Conservation (phyloP, 2,113 vertebrate genomes). For the Puma concolor region DNA sequence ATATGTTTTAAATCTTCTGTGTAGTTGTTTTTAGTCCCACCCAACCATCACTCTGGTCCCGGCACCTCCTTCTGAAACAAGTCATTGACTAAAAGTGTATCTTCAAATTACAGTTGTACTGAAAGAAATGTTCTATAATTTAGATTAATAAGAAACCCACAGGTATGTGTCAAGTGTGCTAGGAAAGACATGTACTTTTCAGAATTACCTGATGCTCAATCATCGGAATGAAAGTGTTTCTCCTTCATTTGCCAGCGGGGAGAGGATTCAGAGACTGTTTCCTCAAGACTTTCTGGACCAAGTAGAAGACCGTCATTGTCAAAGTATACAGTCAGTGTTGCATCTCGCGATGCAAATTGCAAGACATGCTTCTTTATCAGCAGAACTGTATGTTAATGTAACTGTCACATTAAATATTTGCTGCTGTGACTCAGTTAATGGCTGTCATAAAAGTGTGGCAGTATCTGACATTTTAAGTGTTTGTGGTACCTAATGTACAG, state of each 20-base stretch:
- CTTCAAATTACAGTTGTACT: background rate
- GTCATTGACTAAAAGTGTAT: background rate
- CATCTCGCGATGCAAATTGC: constrained; percentile 60
- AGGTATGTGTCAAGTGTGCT: background rate
- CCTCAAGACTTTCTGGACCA: constrained; percentile 40
- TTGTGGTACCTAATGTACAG: constrained; percentile 76
- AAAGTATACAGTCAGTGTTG: background rate
- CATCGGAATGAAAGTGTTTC: constrained; percentile 57
- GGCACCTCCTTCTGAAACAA: background rate
- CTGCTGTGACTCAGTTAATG: constrained; percentile 77
- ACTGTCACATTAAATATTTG: constrained; percentile 83
- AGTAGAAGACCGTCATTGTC: constrained; percentile 48
- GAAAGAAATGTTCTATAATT: background rate
- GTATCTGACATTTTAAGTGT: constrained; percentile 81
- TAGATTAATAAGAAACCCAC: background rate
- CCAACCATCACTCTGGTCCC: background rate
- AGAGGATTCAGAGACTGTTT: constrained; percentile 11
- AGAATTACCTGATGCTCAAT: background rate
- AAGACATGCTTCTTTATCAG: constrained; percentile 61
- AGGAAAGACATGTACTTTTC: background rate
- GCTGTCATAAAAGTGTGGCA: constrained; percentile 77
- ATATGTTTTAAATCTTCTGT: background rate
- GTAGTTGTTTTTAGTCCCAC: background rate
- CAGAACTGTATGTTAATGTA: constrained; percentile 72
- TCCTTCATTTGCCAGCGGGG: constrained; percentile 44